Conservation (phyloP, 2,888 invertebrate genomes). For the Orchesella flavescens region DNA sequence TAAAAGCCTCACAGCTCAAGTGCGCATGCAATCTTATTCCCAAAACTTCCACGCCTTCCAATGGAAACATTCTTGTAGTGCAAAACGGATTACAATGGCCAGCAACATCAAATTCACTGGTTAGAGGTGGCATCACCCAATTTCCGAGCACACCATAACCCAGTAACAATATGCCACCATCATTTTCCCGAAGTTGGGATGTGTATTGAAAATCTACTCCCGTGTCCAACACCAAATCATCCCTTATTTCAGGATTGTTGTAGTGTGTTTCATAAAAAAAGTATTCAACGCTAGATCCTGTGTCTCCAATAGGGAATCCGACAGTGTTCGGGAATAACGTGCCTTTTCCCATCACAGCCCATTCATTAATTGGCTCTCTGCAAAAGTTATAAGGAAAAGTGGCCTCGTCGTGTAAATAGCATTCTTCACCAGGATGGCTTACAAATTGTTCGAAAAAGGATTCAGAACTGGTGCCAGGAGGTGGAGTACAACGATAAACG, state of each 20-base stretch:
- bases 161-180: background rate
- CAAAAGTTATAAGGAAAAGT: slow-evolving; percentile 87
- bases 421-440: slow-evolving; percentile 79
- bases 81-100: slow-evolving; percentile 1
- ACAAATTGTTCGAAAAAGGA: slow-evolving; percentile 81
- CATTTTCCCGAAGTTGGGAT: background rate
- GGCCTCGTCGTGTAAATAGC: slow-evolving; percentile 83
- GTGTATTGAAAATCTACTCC: slow-evolving; percentile 10
- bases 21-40: background rate
- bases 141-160: slow-evolving; percentile 5
- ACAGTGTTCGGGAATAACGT: slow-evolving; percentile 74
- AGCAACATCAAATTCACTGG: background rate
- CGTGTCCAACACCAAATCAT: background rate
- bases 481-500: slow-evolving; percentile 82
- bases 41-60: background rate
- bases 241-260: background rate
- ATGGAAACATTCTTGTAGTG: background rate
- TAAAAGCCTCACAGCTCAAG: no score
- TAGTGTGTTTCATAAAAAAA: slow-evolving; percentile 24
- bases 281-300: background rate
- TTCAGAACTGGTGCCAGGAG: slow-evolving; percentile 51
- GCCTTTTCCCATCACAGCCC: slow-evolving; percentile 77
- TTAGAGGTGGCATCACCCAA: background rate
- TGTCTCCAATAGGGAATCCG: slow-evolving; percentile 8
- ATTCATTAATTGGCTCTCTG: slow-evolving; percentile 78